Evolutionary conservation across 1,140 invertebrate species (phyloP).

Genomic region (Orius laevigatus): DNA sequence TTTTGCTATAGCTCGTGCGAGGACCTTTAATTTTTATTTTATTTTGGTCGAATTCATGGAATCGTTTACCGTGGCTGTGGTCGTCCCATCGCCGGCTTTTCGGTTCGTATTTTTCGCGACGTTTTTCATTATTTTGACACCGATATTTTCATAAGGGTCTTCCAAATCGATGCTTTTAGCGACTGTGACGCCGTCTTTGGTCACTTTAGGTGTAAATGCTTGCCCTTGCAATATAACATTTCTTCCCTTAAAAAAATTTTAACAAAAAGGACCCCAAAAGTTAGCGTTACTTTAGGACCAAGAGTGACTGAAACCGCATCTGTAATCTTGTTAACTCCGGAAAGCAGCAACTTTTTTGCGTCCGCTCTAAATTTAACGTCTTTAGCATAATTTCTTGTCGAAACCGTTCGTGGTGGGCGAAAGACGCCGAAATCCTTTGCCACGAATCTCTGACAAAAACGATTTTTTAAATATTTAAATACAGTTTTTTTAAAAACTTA

Average conservation of each 20-base stretch:
- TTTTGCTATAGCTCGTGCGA: constrained; percentile 49
- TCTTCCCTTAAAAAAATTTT: constrained; percentile 34
- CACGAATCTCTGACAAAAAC: too few relatives aligned
- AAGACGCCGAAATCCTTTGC: too few relatives aligned
- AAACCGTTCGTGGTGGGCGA: too few relatives aligned
- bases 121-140: constrained; percentile 59
- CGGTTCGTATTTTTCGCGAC: constrained; percentile 66
- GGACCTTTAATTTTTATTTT: constrained; percentile 24
- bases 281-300: constrained; percentile 39
- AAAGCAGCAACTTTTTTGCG: constrained; percentile 45
- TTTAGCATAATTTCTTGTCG: constrained; percentile 29
- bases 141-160: constrained; percentile 60
- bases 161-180: constrained; percentile 58
- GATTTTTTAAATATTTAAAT: too few relatives aligned
- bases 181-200: constrained; percentile 62
- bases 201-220: constrained; percentile 45
- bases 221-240: constrained; percentile 66
- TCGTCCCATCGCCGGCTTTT: constrained; percentile 59
- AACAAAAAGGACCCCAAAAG: not conserved
- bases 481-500: too few relatives aligned
- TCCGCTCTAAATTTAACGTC: constrained; percentile 57
- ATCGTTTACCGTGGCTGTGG: constrained; percentile 41
- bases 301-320: constrained; percentile 62
- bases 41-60: not conserved
- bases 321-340: constrained; percentile 53